Evolutionary conservation across 2,797 vertebrate species (phyloP).

Genomic region (Xenops minutus): DNA sequence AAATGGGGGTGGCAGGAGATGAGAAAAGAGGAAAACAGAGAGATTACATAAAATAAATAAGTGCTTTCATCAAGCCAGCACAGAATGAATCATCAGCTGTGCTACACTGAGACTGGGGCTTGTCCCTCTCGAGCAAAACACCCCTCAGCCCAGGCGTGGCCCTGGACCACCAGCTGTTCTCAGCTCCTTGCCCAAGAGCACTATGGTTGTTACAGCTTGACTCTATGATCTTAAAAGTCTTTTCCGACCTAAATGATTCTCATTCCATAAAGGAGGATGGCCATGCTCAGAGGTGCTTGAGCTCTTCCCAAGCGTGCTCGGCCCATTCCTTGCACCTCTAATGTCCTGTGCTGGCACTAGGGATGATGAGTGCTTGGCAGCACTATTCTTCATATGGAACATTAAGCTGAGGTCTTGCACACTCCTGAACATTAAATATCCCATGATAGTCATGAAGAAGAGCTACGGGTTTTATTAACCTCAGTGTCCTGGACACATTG

Average conservation of each 20-base stretch:
- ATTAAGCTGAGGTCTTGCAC: conserved; percentile 80
- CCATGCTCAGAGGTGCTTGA: conserved; percentile 5
- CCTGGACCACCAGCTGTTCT: neutral
- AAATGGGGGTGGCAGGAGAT: neutral
- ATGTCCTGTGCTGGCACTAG: conserved; percentile 57
- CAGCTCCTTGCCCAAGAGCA: neutral
- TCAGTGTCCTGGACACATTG: conserved; percentile 75
- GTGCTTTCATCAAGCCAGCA: neutral
- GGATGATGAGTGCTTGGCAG: conserved; percentile 73
- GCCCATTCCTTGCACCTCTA: conserved; percentile 51
- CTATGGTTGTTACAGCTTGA: neutral
- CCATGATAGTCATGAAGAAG: conserved; percentile 80
- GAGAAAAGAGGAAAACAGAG: conserved; percentile 46
- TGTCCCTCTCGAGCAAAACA: neutral
- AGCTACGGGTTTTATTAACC: conserved; percentile 84
- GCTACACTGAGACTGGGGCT: neutral
- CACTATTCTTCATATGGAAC: conserved; percentile 76
- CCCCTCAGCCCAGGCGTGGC: neutral
- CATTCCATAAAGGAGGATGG: neutral
- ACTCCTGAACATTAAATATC: conserved; percentile 78
- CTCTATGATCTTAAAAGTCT: neutral
- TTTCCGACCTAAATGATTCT: neutral
- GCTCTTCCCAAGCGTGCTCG: neutral
- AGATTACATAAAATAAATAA: conserved; percentile 47
- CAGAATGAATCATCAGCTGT: conserved; percentile 24